These are phyloP conservation scores for Hylomyscus alleni DNA, from an alignment of 2,797 vertebrate species.

Conservation along the genomic window DNA sequence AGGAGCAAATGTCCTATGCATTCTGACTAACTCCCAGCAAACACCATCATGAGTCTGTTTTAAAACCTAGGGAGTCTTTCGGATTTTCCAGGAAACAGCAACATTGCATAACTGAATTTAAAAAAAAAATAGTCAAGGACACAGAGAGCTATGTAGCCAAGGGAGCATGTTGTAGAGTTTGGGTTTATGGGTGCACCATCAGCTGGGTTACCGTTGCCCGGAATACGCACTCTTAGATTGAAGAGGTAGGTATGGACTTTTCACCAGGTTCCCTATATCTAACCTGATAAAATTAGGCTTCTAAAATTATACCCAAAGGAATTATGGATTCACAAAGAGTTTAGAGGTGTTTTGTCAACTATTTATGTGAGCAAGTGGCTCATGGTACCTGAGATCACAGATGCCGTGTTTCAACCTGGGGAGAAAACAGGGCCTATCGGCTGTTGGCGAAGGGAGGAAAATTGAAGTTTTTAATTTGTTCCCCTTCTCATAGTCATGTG, in stretches of 20 bases:
- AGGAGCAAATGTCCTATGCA: background rate
- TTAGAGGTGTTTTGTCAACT: slow-evolving; percentile 59
- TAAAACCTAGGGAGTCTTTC: slow-evolving; percentile 25
- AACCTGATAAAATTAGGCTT: slow-evolving; percentile 14
- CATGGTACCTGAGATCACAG: slow-evolving; percentile 83
- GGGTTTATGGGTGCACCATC: background rate
- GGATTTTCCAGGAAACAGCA: slow-evolving; percentile 30
- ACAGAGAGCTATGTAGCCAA: background rate
- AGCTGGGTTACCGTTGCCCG: background rate
- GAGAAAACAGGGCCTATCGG: slow-evolving; percentile 73
- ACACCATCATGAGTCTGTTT: background rate
- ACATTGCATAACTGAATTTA: background rate
- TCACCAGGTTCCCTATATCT: background rate
- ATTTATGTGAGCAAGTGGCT: slow-evolving; percentile 57
- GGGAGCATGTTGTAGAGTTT: slow-evolving; percentile 24
- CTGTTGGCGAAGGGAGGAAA: slow-evolving; percentile 63
- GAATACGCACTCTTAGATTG: background rate
- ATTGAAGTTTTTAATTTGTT: background rate
- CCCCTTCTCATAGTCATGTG: background rate
- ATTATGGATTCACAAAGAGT: slow-evolving; percentile 5
- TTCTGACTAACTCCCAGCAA: background rate
- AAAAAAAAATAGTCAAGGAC: slow-evolving; percentile 30
- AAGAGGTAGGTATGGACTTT: background rate
- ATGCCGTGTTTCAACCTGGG: slow-evolving; percentile 83
- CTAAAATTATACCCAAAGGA: background rate